phyloP scores from a whole-genome alignment of 2,888 invertebrate species.

The Steinernema carpocapsae region DNA sequence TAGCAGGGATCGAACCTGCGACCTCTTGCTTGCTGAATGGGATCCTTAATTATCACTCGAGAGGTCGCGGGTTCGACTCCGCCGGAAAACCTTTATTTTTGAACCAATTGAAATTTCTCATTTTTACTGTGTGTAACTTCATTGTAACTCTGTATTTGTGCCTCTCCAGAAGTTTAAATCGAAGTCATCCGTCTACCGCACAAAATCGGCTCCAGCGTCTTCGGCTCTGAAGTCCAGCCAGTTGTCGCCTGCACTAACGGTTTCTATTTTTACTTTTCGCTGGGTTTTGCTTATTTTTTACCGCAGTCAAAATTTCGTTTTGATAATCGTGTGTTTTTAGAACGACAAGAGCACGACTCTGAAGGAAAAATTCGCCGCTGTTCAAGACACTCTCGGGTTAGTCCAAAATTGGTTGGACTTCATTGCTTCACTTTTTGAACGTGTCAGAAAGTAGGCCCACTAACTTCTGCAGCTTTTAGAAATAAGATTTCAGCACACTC shows the following conservation, averaged over 20 bases:
- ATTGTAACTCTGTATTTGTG: no score
- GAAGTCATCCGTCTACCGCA: background rate
- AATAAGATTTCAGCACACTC: slow-evolving; percentile 79
- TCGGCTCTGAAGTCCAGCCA: background rate
- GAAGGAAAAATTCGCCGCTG: slow-evolving; percentile 88
- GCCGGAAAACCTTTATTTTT: no score
- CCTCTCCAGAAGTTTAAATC: background rate
- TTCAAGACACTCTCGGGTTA: slow-evolving; percentile 94
- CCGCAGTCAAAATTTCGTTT: no score
- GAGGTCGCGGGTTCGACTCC: no score
- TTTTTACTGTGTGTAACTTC: no score
- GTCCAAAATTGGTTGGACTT: slow-evolving; percentile 94
- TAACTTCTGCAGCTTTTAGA: background rate
- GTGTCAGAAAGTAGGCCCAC: slow-evolving; percentile 82
- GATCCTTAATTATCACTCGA: no score
- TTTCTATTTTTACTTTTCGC: background rate
- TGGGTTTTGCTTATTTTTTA: background rate
- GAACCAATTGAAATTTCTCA: no score
- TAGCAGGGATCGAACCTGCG: no score
- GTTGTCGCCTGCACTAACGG: background rate
- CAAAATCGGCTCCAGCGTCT: slow-evolving; percentile 2
- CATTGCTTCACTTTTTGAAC: slow-evolving; percentile 89
- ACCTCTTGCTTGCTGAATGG: no score
- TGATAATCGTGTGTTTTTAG: slow-evolving; percentile 38
- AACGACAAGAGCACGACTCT: slow-evolving; percentile 73